Evolutionary conservation across 2,797 vertebrate species (phyloP).

Genomic region (Denticeps clupeoides): DNA sequence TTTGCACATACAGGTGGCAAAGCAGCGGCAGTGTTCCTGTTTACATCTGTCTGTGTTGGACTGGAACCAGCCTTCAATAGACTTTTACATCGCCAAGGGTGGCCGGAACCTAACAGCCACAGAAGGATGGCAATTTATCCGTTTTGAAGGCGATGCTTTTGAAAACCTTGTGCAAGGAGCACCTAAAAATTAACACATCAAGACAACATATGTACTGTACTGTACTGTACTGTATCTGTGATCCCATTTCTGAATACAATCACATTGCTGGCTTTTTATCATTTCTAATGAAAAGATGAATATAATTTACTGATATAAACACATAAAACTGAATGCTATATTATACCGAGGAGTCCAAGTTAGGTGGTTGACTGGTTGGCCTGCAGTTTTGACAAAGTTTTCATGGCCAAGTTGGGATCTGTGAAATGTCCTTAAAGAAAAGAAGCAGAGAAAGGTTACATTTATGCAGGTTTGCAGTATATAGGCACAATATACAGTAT

Average conservation of each 20-base stretch:
- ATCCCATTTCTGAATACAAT: too few relatives aligned
- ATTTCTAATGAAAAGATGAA: too few relatives aligned
- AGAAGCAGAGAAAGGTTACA: neutral
- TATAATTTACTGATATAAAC: too few relatives aligned
- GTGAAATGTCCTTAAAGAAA: slow-evolving; percentile 55
- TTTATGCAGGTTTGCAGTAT: too few relatives aligned
- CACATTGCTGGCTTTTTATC: too few relatives aligned
- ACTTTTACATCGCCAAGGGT: slow-evolving; percentile 66
- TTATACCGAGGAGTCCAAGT: too few relatives aligned
- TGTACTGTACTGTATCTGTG: too few relatives aligned
- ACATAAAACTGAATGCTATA: too few relatives aligned
- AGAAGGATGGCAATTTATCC: slow-evolving; percentile 67
- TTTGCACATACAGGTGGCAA: slow-evolving; percentile 51
- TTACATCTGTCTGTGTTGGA: slow-evolving; percentile 60
- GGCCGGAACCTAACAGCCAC: slow-evolving; percentile 58
- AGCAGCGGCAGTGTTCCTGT: slow-evolving; percentile 56
- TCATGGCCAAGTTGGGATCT: slow-evolving; percentile 36
- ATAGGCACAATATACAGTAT: too few relatives aligned
- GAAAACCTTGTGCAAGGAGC: slow-evolving; percentile 47
- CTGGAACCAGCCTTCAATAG: slow-evolving; percentile 59
- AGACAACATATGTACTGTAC: too few relatives aligned
- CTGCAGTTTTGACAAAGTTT: slow-evolving; percentile 30
- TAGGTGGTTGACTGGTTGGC: too few relatives aligned
- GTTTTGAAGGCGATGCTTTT: slow-evolving; percentile 53
- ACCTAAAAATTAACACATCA: slow-evolving; percentile 11